A percentile compares a stretch with the other conserved stretches of the same genome.
These are phyloP conservation scores for Chiloscyllium punctatum DNA, from an alignment of 2,797 vertebrate genomes.

Conservation along the genomic window DNA sequence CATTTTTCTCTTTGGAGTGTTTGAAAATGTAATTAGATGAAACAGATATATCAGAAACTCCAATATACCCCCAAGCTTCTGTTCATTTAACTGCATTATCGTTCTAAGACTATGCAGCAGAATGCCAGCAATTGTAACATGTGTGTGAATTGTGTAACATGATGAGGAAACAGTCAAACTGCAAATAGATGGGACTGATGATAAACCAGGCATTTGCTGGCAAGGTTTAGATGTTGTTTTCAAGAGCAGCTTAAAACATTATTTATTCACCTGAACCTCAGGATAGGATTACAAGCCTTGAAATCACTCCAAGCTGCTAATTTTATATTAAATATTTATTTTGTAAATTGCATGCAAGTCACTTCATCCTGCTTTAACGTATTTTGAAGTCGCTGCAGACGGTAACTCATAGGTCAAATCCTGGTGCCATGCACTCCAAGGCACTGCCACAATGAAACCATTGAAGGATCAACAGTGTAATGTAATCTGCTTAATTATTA, in stretches of 20 bases:
- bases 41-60: not conserved
- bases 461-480: not conserved
- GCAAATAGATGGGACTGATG: not conserved
- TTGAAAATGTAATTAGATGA: constrained; percentile 24
- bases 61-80: not conserved
- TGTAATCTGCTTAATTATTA: not conserved
- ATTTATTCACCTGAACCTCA: not conserved
- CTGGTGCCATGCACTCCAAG: not conserved
- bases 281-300: not conserved
- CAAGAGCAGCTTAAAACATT: not conserved
- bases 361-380: not conserved
- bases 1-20: not conserved
- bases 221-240: not conserved
- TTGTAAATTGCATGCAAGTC: not conserved
- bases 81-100: not conserved
- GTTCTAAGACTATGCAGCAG: not conserved
- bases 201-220: not conserved
- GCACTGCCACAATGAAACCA: not conserved
- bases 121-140: not conserved
- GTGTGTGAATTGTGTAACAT: not conserved
- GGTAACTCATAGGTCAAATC: not conserved
- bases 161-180: not conserved
- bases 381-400: not conserved
- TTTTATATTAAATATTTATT: not conserved
- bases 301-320: not conserved